These are phyloP conservation scores for Trichosurus vulpecula DNA, from an alignment of 2,797 vertebrate genomes.

Conservation along the genomic window DNA sequence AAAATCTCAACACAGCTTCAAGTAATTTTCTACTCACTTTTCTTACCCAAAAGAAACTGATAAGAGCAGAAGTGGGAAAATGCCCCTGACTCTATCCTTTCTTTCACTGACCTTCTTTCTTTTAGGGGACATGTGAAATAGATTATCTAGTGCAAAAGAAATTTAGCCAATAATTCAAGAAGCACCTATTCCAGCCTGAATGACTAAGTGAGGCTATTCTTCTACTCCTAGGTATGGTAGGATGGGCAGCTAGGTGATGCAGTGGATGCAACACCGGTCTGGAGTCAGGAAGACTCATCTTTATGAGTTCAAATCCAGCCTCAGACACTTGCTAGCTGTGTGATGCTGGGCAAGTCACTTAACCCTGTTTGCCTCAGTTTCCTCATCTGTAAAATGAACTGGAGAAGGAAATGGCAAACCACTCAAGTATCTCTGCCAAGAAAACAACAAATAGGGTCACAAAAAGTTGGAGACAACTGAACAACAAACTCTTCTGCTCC, in stretches of 20 bases:
- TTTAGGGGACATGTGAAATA: not conserved
- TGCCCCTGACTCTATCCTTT: not conserved
- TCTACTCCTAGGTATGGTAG: not conserved
- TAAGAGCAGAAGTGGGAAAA: not conserved
- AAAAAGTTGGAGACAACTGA: too few relatives aligned
- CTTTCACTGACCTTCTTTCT: not conserved
- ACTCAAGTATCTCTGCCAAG: not conserved
- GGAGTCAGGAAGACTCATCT: not conserved
- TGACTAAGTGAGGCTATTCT: not conserved
- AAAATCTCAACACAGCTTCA: constrained; percentile 6
- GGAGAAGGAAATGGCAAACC: not conserved
- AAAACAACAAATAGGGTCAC: too few relatives aligned
- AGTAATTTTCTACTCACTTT: constrained; percentile 28
- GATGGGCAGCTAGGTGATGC: too few relatives aligned
- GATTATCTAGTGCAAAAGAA: not conserved
- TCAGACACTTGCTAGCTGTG: not conserved
- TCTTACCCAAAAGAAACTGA: constrained; percentile 26
- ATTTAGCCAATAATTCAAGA: not conserved
- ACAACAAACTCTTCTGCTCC: too few relatives aligned
- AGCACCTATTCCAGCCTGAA: not conserved
- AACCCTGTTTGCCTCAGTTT: not conserved
- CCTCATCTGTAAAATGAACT: too few relatives aligned
- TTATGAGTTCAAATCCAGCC: not conserved
- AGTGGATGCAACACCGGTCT: too few relatives aligned
- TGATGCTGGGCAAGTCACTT: not conserved